Base-by-base conservation (phyloP, 2,888 invertebrate species). In the Hoplodrina blanda region DNA sequence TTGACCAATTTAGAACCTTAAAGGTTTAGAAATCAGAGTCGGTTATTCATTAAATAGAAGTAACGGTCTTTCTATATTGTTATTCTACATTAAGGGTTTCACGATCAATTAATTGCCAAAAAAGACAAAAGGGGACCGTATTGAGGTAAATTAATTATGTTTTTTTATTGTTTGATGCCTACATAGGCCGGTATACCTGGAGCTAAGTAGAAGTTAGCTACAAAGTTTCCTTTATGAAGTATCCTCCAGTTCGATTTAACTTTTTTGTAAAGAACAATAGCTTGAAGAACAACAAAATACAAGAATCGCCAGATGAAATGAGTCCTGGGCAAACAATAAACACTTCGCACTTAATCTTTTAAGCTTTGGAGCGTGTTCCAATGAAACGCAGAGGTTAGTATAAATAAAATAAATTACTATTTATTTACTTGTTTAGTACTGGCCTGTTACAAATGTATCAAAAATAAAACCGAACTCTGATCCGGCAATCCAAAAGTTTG, bases 321-420 rank as follows among this genome's bases (percentile, higher is more conserved):
- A 70, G 41, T 60, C 37, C 50, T 56, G 30, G n/a, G 30, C 59
- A 53, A 65, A 77, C 44, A 69, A 69, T 46, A 62, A 76, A 44
- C 54, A 62, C 62, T 63, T 55, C 37, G 37, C 30, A 63, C 73
- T 30, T 61, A 62, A 76, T 73, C 54, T 64, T 64, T 59, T 56
- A 70, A 75, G 75, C 65, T 62, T 44, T 52, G 62, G 30, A 70
- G 13, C 70, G 70, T 79, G 70, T 66, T 75, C 25, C 62, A 61
- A 60, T 66, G 67, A 78, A 66, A 41, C 10, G 25, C 54, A 50
- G 30, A 62, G 52, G 52, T 49, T 46, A 62, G 46, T 62, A 46
- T 30, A 73, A 59, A 69, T 65, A 73, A 73, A 80, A 63, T 59
- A 76, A 76, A 73, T 63, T 10, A 57, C 53, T 56, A 78, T 78